Base-by-base conservation (phyloP, 2,113 vertebrate genomes). In the Ranitomeya imitator region DNA sequence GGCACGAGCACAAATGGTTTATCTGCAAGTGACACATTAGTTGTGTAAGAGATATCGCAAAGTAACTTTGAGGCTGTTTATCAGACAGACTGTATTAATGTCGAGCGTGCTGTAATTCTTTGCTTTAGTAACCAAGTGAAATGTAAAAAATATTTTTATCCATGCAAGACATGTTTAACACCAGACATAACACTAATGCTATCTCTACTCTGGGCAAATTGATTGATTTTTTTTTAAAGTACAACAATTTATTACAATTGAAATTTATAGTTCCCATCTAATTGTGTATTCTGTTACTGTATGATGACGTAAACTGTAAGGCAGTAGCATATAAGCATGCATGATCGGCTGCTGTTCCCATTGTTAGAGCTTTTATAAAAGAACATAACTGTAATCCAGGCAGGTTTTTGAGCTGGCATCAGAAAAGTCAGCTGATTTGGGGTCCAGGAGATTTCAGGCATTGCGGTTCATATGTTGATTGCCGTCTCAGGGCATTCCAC, bases 131-230 rank as follows among this genome's bases (percentile, higher is more conserved):
- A 63, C 71, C 31, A 83, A 88, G 86, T 84, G 79, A 88, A 84
- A 88, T 76, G 69, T 83, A 83, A 76, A 88, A 88, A 69, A 88
- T 88, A 57, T 65, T 78, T 88, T 83, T 83, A 88, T 51, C 23
- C 87, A 83, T 88, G 79, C 86, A 78, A 78, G 80, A 77, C 71
- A 83, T 67, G 71, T 83, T 88, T 83, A 77, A 65, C 79, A 54
- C 54, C 55, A 61, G 86, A 60, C 63, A 54, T 52, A 26, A 77
- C 77, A 54, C 71, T 57, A 77, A 12, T 54, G 59, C 23, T 31
- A 67, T n/a, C 51, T 77, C 60, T 45, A 31, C 59, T 23, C 37
- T 45, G 51, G 69, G 71, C 21, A 77, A 51, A 37, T 52, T 88
- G 71, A 88, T 77, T 76, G 69, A 84, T 77, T 77, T 71, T 77